These are phyloP conservation scores for Chlorocebus sabaeus DNA, from an alignment of 2,113 vertebrate genomes.

Conservation along the genomic window DNA sequence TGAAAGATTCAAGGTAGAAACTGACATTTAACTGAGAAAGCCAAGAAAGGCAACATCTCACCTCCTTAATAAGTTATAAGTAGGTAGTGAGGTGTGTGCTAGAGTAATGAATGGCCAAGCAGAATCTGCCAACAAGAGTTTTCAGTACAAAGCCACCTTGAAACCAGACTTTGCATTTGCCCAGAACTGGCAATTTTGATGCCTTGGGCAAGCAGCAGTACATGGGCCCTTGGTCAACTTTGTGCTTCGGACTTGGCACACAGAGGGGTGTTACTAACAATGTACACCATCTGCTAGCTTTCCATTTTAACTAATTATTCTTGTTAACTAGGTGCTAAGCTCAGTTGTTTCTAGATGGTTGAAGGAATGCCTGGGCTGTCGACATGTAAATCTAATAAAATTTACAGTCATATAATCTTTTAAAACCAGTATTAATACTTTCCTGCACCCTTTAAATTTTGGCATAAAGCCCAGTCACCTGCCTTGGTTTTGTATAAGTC, in stretches of 20 bases:
- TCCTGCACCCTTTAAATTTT: neutral
- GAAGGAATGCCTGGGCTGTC: constrained; percentile 45
- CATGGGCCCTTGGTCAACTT: constrained; percentile 51
- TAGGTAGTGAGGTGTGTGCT: neutral
- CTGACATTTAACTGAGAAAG: constrained; percentile 6
- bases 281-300: constrained; percentile 68
- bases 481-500: neutral
- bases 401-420: constrained; percentile 34
- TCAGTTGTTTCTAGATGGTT: constrained; percentile 53
- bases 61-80: neutral
- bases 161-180: constrained; percentile 27
- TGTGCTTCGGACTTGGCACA: constrained; percentile 55
- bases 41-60: neutral
- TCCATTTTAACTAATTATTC: constrained; percentile 71
- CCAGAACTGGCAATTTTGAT: constrained; percentile 38
- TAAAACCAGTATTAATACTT: neutral
- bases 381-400: constrained; percentile 33
- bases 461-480: neutral
- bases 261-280: constrained; percentile 62
- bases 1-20: constrained; percentile 42
- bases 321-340: constrained; percentile 73
- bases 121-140: neutral
- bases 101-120: neutral
- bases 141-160: neutral
- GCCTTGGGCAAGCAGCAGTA: constrained; percentile 27